Evolutionary conservation across 2,113 vertebrate species (phyloP).

Genomic region (Sardina pilchardus): DNA sequence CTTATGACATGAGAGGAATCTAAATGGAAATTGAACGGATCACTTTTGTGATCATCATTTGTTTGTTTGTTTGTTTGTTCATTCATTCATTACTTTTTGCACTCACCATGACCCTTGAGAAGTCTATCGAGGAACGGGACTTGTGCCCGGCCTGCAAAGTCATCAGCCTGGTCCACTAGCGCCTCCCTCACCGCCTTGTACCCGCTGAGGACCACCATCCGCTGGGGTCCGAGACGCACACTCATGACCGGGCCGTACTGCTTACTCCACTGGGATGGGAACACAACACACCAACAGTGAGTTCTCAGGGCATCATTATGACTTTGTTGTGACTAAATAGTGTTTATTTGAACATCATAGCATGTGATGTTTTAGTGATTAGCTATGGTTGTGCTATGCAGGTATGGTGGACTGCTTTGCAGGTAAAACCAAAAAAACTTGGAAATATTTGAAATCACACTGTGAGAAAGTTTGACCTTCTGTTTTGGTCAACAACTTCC

Average conservation of each 20-base stretch:
- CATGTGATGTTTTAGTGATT: too few relatives aligned
- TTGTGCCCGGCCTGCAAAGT: constrained; percentile 65
- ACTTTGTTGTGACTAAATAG: neutral
- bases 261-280: constrained; percentile 57
- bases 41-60: too few relatives aligned
- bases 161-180: constrained; percentile 68
- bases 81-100: too few relatives aligned
- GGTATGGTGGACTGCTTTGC: too few relatives aligned
- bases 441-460: too few relatives aligned
- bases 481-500: too few relatives aligned
- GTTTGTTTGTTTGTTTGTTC: too few relatives aligned
- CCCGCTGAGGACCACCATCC: constrained; percentile 63
- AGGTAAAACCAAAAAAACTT: too few relatives aligned
- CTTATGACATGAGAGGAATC: neutral
- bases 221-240: constrained; percentile 64
- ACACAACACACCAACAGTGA: neutral
- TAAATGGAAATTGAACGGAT: neutral
- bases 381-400: too few relatives aligned
- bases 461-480: too few relatives aligned
- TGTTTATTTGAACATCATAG: too few relatives aligned
- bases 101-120: constrained; percentile 61
- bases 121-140: constrained; percentile 49
- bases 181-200: constrained; percentile 71
- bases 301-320: neutral
- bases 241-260: constrained; percentile 60